Base-by-base conservation (phyloP, 30 jellyfish, hydroid and myxozoan genomes). In the Pseudorhiza aurosa region DNA sequence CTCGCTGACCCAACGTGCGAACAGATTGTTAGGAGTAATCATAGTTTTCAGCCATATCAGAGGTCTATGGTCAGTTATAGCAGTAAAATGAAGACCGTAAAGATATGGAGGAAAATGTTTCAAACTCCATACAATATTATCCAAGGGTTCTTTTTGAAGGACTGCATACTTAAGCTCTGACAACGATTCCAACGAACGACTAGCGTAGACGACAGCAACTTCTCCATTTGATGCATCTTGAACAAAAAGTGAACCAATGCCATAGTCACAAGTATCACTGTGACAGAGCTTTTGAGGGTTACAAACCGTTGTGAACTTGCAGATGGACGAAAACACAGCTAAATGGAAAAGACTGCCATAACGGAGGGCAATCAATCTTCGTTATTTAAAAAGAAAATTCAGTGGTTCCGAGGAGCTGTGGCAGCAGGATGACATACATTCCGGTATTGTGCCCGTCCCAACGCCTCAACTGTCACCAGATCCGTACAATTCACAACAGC, bases 1-100 rank as follows among this genome's bases (percentile, higher is more conserved):
- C 67, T 68, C 87, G 46, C 87, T 69, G 42, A 62, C 62, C 95
- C 95, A 84, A 12, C 89, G 72, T 7, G 89, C 84, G 60, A 82
- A 82, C n/a, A 71, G 77, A 37, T 84, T 84, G 67, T 73, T 73
- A 25, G 81, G 85, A 12, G 77, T 85, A 29, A 59, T 49, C 71
- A 72, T 72, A 0, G 95, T 84, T 59, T 84, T 71, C 15, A 84
- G 47, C 89, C 45, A 84, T 28, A 56, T 84, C 72, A 43, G 64
- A 19, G 95, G 95, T 17, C 88, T 26, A 43, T 74, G 89, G 31
- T 62, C 85, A 1, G 90, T 74, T 4, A 63, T 65, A 21, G 74
- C 58, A 0, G 85, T 69, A 60, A 85, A 73, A 72, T 73, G 89
- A 27, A 72, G 29, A 36, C 85, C 85, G 63, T 85, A 65, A 24